phyloP scores from a whole-genome alignment of 2,888 invertebrate genomes.

The Cryptops parisi region DNA sequence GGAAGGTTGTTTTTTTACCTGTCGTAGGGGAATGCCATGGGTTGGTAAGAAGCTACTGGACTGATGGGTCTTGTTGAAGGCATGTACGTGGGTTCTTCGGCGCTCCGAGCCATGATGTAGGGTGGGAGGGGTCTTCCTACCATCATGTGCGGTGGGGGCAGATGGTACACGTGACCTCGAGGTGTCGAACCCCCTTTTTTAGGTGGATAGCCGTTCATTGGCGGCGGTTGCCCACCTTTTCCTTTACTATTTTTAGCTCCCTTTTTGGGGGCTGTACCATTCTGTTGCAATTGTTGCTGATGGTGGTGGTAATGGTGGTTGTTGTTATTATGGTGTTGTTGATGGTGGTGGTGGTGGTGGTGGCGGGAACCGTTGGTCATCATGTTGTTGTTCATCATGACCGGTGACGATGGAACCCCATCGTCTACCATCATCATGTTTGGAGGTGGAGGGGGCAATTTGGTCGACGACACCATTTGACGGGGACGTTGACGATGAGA shows the following conservation, averaged over 20 bases:
- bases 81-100: constrained; percentile 23
- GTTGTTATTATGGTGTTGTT: not conserved
- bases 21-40: constrained; percentile 43
- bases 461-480: constrained; percentile 61
- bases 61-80: constrained; percentile 30
- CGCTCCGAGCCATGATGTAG: constrained; percentile 18
- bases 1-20: constrained; percentile 30
- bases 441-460: constrained; percentile 58
- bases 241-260: no score
- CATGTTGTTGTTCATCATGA: constrained; percentile 40
- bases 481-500: constrained; percentile 47
- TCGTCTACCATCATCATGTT: no score
- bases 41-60: constrained; percentile 46
- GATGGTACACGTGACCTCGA: not conserved
- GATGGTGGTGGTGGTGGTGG: constrained; percentile 12
- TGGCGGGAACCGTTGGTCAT: no score
- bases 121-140: constrained; percentile 19
- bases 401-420: constrained; percentile 37
- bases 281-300: not conserved
- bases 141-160: constrained; percentile 13
- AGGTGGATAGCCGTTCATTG: not conserved
- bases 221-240: no score
- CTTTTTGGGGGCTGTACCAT: no score
- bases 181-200: not conserved
- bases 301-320: not conserved